Conservation (phyloP, 2,113 vertebrate genomes). For the Oryzias javanicus region DNA sequence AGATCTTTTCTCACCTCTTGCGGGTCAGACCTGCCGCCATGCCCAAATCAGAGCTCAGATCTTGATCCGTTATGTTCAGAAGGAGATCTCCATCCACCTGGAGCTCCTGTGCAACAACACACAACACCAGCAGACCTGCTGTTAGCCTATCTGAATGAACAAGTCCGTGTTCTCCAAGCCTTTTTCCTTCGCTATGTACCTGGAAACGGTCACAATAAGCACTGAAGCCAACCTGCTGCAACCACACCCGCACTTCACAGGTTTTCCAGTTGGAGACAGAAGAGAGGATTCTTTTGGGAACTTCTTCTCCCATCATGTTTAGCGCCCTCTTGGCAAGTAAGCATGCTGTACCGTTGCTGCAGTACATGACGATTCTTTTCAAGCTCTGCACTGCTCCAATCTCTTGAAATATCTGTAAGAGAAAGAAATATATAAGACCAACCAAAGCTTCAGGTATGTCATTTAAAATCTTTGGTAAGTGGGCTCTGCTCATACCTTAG, state of each 20-base stretch:
- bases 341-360: slow-evolving; percentile 85
- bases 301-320: slow-evolving; percentile 86
- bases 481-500: slow-evolving; percentile 79
- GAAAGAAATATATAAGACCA: neutral
- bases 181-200: slow-evolving; percentile 51
- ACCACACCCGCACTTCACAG: slow-evolving; percentile 90
- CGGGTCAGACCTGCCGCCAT: slow-evolving; percentile 87
- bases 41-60: slow-evolving; percentile 84
- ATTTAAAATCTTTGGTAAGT: neutral
- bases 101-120: slow-evolving; percentile 77
- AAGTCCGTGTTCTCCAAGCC: neutral
- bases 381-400: slow-evolving; percentile 94
- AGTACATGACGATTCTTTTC: slow-evolving; percentile 93
- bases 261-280: slow-evolving; percentile 94
- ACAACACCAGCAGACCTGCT: neutral
- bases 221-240: slow-evolving; percentile 93
- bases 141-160: neutral
- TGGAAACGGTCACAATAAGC: slow-evolving; percentile 84
- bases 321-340: slow-evolving; percentile 87
- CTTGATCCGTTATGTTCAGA: slow-evolving; percentile 86
- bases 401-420: slow-evolving; percentile 90
- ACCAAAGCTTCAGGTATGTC: neutral
- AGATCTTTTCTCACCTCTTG: slow-evolving; percentile 78
- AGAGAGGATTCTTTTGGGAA: slow-evolving; percentile 86
- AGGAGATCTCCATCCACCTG: slow-evolving; percentile 95